Percentiles rank a stretch among this genome's conserved stretches.
Conservation (phyloP, 1,140 invertebrate species). For the Steinernema feltiae region DNA sequence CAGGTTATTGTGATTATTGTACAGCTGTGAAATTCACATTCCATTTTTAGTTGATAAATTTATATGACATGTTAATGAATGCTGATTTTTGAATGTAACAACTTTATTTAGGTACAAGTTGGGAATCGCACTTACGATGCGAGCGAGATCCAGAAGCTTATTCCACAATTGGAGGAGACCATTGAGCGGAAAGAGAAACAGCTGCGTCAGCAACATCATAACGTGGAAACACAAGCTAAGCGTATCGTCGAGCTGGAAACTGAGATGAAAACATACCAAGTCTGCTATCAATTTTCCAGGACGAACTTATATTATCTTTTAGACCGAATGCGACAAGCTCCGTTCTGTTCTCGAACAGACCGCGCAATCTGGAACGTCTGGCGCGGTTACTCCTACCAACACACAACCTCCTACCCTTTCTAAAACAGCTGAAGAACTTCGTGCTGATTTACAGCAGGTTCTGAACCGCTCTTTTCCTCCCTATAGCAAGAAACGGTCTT, state of each 20-base stretch:
- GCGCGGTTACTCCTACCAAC: constrained; percentile 17
- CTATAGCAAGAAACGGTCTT: too few relatives aligned
- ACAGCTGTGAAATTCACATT: background rate
- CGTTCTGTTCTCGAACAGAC: constrained; percentile 55
- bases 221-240: constrained; percentile 46
- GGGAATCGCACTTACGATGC: constrained; percentile 53
- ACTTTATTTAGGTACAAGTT: constrained; percentile 40
- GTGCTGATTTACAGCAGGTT: constrained; percentile 52
- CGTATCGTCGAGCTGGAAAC: constrained; percentile 46
- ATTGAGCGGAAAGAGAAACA: constrained; percentile 51
- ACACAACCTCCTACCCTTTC: constrained; percentile 27
- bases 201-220: constrained; percentile 46
- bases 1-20: background rate
- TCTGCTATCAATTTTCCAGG: constrained; percentile 17
- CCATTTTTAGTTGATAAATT: constrained; percentile 8
- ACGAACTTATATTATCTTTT: constrained; percentile 25
- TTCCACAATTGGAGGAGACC: constrained; percentile 54
- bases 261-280: constrained; percentile 50
- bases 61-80: background rate
- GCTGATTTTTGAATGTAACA: background rate
- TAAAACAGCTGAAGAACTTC: constrained; percentile 50
- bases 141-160: constrained; percentile 53
- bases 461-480: constrained; percentile 7
- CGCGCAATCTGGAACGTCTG: constrained; percentile 43
- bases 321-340: constrained; percentile 58